Conservation (phyloP, 1,140 invertebrate species). For the Diorhabda elongata region DNA sequence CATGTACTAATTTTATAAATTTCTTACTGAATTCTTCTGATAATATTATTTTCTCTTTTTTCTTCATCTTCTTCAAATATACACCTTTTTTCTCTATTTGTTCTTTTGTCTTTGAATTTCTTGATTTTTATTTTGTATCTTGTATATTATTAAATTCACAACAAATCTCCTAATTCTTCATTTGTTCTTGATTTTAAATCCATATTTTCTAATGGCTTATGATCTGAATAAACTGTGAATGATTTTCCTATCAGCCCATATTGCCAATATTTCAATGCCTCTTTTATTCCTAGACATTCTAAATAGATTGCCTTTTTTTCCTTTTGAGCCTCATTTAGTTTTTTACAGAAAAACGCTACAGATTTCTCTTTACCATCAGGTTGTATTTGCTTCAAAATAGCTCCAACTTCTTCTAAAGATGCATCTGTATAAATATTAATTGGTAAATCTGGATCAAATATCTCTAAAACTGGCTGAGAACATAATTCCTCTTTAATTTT, state of each 20-base stretch:
- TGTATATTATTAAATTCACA: no score
- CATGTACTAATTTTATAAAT: no score
- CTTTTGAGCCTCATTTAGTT: conserved; percentile 42
- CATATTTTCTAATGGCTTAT: conserved; percentile 46
- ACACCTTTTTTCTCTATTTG: no score
- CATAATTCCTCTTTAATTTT: conserved; percentile 17
- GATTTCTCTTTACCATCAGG: conserved; percentile 33
- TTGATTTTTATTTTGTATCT: no score
- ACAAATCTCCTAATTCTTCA: no score
- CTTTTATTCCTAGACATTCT: conserved; percentile 46
- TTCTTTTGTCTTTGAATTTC: no score
- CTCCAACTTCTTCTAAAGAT: conserved; percentile 38
- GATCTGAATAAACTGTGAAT: conserved; percentile 45
- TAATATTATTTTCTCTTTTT: no score
- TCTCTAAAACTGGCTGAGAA: not conserved
- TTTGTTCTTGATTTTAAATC: conserved; percentile 37
- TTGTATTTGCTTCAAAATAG: conserved; percentile 40
- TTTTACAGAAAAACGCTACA: conserved; percentile 41
- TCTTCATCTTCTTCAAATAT: no score
- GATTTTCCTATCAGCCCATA: conserved; percentile 42
- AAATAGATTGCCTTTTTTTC: conserved; percentile 42
- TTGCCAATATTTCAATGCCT: conserved; percentile 47
- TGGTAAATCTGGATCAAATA: not conserved
- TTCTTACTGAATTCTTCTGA: no score
- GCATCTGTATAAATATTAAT: conserved; percentile 35